Evolutionary conservation across 2,113 vertebrate genomes (phyloP), one percentile per base, ranked within the genome.

Genomic region (Paralichthys olivaceus): DNA sequence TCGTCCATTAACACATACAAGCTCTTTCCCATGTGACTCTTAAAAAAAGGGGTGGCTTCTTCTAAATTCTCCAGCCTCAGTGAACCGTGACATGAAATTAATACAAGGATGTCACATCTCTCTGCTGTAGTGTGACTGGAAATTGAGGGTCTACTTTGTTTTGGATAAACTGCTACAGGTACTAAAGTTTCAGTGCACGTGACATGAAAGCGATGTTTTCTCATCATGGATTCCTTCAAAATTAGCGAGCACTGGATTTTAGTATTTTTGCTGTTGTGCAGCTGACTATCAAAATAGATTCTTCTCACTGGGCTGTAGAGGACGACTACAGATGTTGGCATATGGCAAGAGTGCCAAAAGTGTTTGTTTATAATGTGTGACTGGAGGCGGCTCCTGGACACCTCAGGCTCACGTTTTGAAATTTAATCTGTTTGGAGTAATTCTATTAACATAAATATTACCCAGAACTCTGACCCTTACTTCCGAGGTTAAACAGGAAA

Each of bases 381-480:
- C 72, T 77, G 63, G 75, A 70, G 79, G 78, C 72, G 59, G 72
- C 76, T 89, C 60, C 28, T 65, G 40, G 74, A 84, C 79, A 81
- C 71, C 71, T 68, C 64, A 26, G 76, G 80, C 68, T 84, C 70
- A 87, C 90, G 88, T 93, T 93, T 92, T 90, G 92, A 93, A 94
- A 94, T 83, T 28, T 53, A 79, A 93, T 90, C 85, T 47, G 84
- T 88, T 92, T 88, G 86, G 74, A 91, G 76, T 84, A 68, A 73
- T 88, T 84, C 81, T 75, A 88, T 92, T 90, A 93, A 90, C 57
- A 80, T 92, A 93, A 94, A 94, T 93, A 93, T 94, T 93, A 86
- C 90, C 85, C 80, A 93, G 91, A 91, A 89, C 91, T 93, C 78
- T 62, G 89, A 22, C 90, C 91, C 67, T 73, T 70, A 88, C 86